Evolutionary conservation across 35 echinoderm and acorn worm species (phyloP).

Genomic region (Strongylocentrotus purpuratus): DNA sequence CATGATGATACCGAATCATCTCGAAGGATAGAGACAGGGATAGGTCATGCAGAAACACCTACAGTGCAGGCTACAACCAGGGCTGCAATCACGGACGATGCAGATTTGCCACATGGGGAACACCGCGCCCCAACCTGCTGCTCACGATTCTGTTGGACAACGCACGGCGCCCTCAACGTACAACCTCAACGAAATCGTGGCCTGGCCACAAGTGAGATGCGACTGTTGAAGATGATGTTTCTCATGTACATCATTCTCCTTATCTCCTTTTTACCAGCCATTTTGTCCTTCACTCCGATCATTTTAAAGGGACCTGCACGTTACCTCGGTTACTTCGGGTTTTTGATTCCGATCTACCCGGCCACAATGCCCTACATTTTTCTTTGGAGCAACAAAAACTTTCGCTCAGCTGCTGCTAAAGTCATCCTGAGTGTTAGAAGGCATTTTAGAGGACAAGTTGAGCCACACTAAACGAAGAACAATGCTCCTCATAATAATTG

Average conservation of each 20-base stretch:
- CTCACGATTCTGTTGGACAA: neutral
- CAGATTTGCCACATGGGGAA: neutral
- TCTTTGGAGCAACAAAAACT: constrained; percentile 29
- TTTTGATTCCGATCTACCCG: neutral
- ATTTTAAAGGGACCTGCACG: neutral
- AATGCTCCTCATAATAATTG: too few relatives aligned
- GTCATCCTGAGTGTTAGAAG: neutral
- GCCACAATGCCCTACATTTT: constrained; percentile 9
- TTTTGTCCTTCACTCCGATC: neutral
- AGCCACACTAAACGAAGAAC: neutral
- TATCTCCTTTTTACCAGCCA: neutral
- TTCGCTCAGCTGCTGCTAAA: neutral
- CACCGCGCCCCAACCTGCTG: neutral
- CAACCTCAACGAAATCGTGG: neutral
- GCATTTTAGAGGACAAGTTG: neutral
- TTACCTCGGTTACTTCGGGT: neutral
- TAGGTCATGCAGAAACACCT: neutral
- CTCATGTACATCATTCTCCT: constrained; percentile 3
- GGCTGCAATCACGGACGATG: neutral
- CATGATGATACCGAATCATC: neutral
- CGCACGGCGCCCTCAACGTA: neutral
- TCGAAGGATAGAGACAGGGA: neutral
- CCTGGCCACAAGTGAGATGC: neutral
- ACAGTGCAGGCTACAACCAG: neutral
- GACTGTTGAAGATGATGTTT: constrained; percentile 26